These are phyloP conservation scores for Ptychodera flava DNA, from an alignment of 35 echinoderm and acorn worm species.

Conservation along the genomic window DNA sequence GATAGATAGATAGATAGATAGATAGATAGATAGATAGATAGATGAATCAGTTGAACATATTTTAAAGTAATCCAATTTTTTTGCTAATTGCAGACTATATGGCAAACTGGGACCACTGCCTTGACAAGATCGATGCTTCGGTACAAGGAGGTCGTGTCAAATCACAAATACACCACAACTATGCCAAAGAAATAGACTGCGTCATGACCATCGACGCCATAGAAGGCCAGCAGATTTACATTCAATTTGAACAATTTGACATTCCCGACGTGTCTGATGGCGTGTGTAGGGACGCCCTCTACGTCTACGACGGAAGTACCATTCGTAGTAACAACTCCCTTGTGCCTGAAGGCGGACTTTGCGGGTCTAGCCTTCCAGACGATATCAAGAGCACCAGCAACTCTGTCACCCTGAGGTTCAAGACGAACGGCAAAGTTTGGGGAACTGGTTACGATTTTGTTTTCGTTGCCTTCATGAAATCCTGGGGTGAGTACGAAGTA, in stretches of 20 bases:
- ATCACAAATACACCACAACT: background rate
- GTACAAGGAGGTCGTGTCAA: background rate
- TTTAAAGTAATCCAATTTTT: background rate
- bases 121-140: background rate
- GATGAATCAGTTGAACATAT: background rate
- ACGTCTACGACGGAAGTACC: background rate
- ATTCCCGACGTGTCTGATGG: background rate
- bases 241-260: background rate
- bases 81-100: background rate
- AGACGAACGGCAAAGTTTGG: background rate
- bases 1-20: background rate
- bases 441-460: background rate
- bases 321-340: background rate
- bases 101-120: background rate
- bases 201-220: background rate
- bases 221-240: background rate
- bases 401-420: background rate
- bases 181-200: background rate
- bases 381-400: background rate
- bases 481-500: background rate
- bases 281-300: background rate
- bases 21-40: background rate
- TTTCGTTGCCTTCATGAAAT: background rate
- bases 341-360: background rate
- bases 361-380: background rate